phyloP scores from a whole-genome alignment of 2,888 invertebrate species.

The Parascotia fuliginaria region DNA sequence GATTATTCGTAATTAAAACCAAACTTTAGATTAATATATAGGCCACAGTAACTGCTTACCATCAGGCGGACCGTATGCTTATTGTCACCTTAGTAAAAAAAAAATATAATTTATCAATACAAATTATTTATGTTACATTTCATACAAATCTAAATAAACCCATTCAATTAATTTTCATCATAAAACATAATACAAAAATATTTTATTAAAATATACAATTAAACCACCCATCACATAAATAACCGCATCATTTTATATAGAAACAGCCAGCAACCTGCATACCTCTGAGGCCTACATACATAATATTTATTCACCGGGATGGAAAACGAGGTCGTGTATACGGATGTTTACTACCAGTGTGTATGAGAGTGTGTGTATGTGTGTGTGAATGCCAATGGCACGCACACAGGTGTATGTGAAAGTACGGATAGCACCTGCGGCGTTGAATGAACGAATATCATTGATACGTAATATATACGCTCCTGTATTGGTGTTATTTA shows the following conservation, averaged over 20 bases:
- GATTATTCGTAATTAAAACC: no score
- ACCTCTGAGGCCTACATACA: conserved; percentile 62
- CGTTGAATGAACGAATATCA: conserved; percentile 15
- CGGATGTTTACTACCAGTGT: conserved; percentile 30
- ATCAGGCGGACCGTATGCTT: no score
- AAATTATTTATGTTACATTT: no score
- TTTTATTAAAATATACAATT: not conserved
- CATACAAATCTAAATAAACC: no score
- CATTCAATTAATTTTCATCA: no score
- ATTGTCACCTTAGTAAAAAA: no score
- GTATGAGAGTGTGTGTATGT: conserved; percentile 11
- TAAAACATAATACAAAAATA: not conserved
- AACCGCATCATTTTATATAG: conserved; percentile 12
- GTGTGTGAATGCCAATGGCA: conserved; percentile 48
- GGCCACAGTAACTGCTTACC: no score
- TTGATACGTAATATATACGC: not conserved
- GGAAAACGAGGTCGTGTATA: conserved; percentile 45
- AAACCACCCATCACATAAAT: conserved; percentile 7
- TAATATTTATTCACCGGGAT: conserved; percentile 55
- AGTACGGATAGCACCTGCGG: conserved; percentile 29
- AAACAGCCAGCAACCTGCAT: conserved; percentile 44
- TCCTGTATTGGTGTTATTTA: no score
- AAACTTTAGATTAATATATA: no score
- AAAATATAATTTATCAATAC: no score
- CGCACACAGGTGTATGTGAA: conserved; percentile 39